Base-by-base conservation (phyloP, 2,797 vertebrate genomes). In the Myotis daubentonii region DNA sequence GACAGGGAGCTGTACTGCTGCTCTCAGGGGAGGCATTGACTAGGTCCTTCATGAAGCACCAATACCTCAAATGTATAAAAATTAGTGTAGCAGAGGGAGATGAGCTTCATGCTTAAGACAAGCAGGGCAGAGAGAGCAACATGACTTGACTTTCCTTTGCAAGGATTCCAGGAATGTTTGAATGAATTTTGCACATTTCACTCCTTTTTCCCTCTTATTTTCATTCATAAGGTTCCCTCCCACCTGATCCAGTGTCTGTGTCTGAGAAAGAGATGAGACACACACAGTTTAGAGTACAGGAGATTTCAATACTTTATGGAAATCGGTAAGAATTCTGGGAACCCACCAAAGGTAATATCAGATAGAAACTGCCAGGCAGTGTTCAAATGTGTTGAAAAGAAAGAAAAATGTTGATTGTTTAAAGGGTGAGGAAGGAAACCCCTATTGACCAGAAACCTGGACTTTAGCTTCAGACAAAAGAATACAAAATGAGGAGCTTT, bases 401-500 rank as follows among this genome's bases (percentile, higher is more conserved):
- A 76, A 81, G 16, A 76, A 72, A 87, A 84, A 71, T 10, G 19
- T 71, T 78, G 55, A 68, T 66, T 68, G 25, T 91, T 92, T 93
- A 90, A 92, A 75, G 57, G 55, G 38, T 71, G 30, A 70, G 20
- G 76, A 28, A 25, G 23, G 25, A 44, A n/a, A 65, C 8, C 19
- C 5, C 30, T 75, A 83, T 72, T 92, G 74, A 91, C 92, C 90
- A 92, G 85, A 94, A 87, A 78, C 28, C 72, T 68, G 87, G 76
- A 92, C 95, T 96, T 97, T 90, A 78, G 75, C 87, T 94, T 91
- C 95, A 96, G 91, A 94, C 89, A 88, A 94, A 94, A 95, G 92
- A 93, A 68, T 82, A 85, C 89, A 72, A 85, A 93, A 96, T 87
- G 65, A 97, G 96, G 94, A 97, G 95, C 96, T 93, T 95, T 95